Base-by-base conservation (phyloP, 2,797 vertebrate genomes). In the Tauraco hartlaubi region DNA sequence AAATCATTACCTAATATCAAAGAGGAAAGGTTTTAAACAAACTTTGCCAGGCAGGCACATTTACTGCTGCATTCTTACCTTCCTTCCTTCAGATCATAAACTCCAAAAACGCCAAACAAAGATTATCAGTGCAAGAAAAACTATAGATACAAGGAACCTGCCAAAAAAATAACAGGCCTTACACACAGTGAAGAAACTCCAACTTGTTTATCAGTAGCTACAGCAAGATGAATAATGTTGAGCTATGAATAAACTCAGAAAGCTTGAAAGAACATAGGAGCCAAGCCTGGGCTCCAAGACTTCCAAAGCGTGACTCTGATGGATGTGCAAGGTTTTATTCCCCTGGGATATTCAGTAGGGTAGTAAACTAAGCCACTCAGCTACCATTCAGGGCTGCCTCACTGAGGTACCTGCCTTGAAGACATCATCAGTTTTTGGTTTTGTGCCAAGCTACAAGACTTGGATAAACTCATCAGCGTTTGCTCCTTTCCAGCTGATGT, bases 401-500 rank as follows among this genome's bases (percentile, higher is more conserved):
- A 28, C 71, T 19, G 20, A 92, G 74, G 77, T 75, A 95, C 15
- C 14, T 64, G 29, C n/a, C 85, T 85, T 54, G 54, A 91, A 93
- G 84, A 94, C 77, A 93, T 46, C 49, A 90, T 68, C 82, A 80
- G 28, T 82, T 95, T 81, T 67, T 52, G 33, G 31, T 85, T 95
- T 35, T 37, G 16, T 72, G 39, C 54, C 62, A 74, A 69, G 43
- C 43, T 80, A 39, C 28, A 72, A 37, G 26, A 41, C 58, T 49
- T 76, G 43, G 85, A 87, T 41, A 77, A 88, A 56, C 23, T 59
- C 58, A 63, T 22, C 55, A 67, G 52, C 52, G 89, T 97, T 97
- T 97, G 55, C 46, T 90, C 55, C 83, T 77, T 91, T 56, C 52
- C 74, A 75, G 84, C 6, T 49, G 92, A 94, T 88, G 88, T 96